phyloP scores from a whole-genome alignment of 2,113 vertebrate genomes.

The Ranitomeya variabilis region DNA sequence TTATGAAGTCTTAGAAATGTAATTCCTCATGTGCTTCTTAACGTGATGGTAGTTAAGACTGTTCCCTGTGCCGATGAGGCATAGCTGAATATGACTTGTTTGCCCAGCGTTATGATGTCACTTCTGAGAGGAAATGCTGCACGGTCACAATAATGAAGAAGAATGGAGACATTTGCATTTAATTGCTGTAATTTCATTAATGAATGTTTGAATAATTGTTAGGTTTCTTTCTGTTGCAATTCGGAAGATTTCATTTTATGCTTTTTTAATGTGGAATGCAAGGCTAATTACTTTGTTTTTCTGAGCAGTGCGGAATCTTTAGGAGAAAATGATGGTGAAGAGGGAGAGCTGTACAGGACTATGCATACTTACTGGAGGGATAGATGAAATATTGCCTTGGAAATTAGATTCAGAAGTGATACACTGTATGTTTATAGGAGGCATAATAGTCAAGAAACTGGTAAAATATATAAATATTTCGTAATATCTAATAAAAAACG shows the following conservation, averaged over 20 bases:
- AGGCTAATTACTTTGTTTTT: constrained; percentile 54
- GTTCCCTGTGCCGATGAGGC: not conserved
- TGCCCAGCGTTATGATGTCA: constrained; percentile 13
- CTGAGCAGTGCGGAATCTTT: constrained; percentile 9
- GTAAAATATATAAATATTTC: not conserved
- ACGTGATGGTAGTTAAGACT: not conserved
- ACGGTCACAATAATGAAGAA: constrained; percentile 50
- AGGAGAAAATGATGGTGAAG: constrained; percentile 7
- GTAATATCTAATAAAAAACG: no score
- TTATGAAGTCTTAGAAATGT: constrained; percentile 13
- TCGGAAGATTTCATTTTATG: constrained; percentile 45
- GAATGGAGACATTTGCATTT: constrained; percentile 56
- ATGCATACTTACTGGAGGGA: not conserved
- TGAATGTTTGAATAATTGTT: constrained; percentile 59
- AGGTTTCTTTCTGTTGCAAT: constrained; percentile 50
- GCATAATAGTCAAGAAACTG: not conserved
- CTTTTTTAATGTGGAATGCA: constrained; percentile 50
- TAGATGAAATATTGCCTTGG: no score
- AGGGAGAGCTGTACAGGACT: constrained; percentile 1
- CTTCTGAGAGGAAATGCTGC: constrained; percentile 27
- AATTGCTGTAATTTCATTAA: constrained; percentile 59
- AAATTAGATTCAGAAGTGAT: no score
- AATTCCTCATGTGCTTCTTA: not conserved
- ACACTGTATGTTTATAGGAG: not conserved
- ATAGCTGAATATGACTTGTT: constrained; percentile 35